Percentiles rank a stretch among this genome's conserved stretches.
Conservation (phyloP, 1,140 invertebrate genomes). For the Dendrolimus punctatus region DNA sequence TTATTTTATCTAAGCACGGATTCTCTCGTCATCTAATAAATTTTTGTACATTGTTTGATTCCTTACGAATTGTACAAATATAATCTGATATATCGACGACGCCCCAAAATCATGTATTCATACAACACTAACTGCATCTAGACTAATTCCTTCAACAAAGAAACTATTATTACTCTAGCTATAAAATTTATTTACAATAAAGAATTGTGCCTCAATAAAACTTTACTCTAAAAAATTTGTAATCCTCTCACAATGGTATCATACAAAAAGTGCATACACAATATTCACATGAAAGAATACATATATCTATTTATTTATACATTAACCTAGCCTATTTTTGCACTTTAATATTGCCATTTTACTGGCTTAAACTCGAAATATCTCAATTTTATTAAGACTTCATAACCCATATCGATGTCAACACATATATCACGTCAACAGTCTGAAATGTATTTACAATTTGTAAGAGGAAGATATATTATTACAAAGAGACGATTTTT, state of each 20-base stretch:
- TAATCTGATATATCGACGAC: background rate
- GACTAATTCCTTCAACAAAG: conserved; percentile 18
- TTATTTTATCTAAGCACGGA: no score
- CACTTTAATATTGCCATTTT: conserved; percentile 65
- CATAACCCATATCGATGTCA: conserved; percentile 56
- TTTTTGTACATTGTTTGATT: conserved; percentile 8
- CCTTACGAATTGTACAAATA: conserved; percentile 1
- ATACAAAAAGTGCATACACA: conserved; percentile 64
- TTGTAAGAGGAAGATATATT: conserved; percentile 42
- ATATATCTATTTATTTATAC: conserved; percentile 45
- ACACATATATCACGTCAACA: conserved; percentile 44
- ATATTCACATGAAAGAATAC: conserved; percentile 65
- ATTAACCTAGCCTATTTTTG: conserved; percentile 62
- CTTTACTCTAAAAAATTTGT: conserved; percentile 46
- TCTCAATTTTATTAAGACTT: conserved; percentile 68
- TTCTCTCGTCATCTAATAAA: no score
- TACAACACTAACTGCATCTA: conserved; percentile 27
- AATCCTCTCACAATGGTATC: conserved; percentile 45
- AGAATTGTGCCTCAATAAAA: conserved; percentile 62
- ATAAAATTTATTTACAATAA: conserved; percentile 64
- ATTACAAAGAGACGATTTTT: conserved; percentile 45
- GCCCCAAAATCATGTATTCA: background rate
- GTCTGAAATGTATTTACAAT: conserved; percentile 54
- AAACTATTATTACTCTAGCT: conserved; percentile 33
- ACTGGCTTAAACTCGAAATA: conserved; percentile 68